Conservation (phyloP, 2,797 vertebrate genomes). For the Mycteria americana region DNA sequence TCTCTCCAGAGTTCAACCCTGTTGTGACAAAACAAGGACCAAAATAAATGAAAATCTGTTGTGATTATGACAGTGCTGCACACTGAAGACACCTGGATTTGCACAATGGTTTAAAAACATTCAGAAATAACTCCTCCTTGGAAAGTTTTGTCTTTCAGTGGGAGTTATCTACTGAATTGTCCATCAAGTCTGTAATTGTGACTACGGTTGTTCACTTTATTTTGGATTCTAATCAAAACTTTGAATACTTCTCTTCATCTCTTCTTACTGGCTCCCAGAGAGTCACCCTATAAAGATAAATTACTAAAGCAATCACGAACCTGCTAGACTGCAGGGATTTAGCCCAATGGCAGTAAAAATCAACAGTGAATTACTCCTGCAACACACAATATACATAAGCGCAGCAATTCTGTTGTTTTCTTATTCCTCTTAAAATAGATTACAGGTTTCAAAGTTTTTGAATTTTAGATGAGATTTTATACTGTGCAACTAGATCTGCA, state of each 20-base stretch:
- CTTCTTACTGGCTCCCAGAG: neutral
- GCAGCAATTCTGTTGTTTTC: neutral
- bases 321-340: neutral
- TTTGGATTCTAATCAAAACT: neutral
- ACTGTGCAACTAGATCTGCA: neutral
- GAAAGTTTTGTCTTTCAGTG: neutral
- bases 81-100: neutral
- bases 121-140: neutral
- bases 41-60: neutral
- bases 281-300: neutral
- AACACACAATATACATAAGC: rapidly evolving
- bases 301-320: neutral
- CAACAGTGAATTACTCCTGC: neutral
- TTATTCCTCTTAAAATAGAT: neutral
- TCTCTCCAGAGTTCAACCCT: conserved; percentile 95
- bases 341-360: neutral
- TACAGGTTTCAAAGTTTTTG: neutral
- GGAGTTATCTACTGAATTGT: neutral
- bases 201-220: neutral
- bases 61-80: neutral
- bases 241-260: neutral
- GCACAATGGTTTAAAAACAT: neutral
- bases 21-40: neutral
- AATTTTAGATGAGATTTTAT: neutral
- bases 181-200: neutral